Conservation (phyloP, 1,140 invertebrate species). For the Arion vulgaris region DNA sequence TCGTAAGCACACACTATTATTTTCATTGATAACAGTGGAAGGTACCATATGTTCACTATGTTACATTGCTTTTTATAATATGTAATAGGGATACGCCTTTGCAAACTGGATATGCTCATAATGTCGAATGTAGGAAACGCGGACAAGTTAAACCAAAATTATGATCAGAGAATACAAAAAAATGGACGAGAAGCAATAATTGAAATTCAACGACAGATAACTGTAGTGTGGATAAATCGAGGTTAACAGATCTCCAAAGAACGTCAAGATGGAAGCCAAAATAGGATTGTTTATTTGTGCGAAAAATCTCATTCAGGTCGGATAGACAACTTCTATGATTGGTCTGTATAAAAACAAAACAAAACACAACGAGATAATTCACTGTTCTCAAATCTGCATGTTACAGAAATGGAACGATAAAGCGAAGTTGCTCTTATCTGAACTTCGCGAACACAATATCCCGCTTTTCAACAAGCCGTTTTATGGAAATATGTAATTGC, state of each 20-base stretch:
- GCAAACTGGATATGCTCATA: too few relatives aligned
- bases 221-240: neutral
- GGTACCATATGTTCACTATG: too few relatives aligned
- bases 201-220: too few relatives aligned
- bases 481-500: neutral
- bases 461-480: neutral
- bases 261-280: neutral
- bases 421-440: neutral
- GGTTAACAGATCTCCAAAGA: neutral
- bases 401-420: neutral
- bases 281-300: neutral
- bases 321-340: neutral
- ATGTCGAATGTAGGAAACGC: too few relatives aligned
- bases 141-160: too few relatives aligned
- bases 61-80: too few relatives aligned
- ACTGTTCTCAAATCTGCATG: neutral
- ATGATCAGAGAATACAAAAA: too few relatives aligned
- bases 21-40: too few relatives aligned
- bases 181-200: too few relatives aligned
- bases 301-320: neutral
- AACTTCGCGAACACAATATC: neutral
- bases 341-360: neutral
- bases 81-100: too few relatives aligned
- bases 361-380: neutral
- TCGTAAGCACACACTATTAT: too few relatives aligned